A percentile compares a stretch with the other conserved stretches of the same genome.
phyloP scores from a whole-genome alignment of 2,113 vertebrate species.

The Fregetta grallaria region DNA sequence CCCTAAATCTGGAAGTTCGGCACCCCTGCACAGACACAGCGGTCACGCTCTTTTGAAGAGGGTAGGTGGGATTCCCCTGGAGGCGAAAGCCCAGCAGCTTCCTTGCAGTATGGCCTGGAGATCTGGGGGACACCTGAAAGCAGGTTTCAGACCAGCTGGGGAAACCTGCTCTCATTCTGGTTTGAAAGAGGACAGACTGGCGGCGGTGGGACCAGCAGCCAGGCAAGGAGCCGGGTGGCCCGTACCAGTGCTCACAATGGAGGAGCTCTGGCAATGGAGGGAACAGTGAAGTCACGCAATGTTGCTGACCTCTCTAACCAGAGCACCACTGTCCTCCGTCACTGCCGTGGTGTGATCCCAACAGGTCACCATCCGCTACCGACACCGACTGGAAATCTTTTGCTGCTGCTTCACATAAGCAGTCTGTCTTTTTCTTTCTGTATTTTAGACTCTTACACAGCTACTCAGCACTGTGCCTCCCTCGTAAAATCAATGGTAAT shows the following conservation, averaged over 20 bases:
- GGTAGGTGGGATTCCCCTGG: not conserved
- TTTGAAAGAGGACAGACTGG: not conserved
- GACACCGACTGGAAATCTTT: not conserved
- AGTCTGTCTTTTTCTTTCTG: not conserved
- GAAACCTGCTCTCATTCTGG: not conserved
- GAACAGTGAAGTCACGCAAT: not conserved
- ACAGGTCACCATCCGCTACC: not conserved
- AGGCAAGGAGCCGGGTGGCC: fast-evolving
- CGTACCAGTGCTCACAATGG: fast-evolving
- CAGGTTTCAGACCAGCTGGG: not conserved
- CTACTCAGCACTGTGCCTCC: not conserved
- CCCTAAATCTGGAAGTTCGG: not conserved
- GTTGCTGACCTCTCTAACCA: not conserved
- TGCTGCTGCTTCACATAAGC: not conserved
- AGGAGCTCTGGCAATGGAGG: not conserved
- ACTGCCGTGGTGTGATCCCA: not conserved
- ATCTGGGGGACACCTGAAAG: not conserved
- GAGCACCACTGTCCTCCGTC: not conserved
- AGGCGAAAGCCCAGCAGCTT: not conserved
- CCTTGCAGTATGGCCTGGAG: not conserved
- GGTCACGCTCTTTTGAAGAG: not conserved
- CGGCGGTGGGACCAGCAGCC: not conserved
- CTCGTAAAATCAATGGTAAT: not conserved
- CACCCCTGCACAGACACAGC: not conserved
- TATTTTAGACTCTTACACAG: not conserved